phyloP scores from a whole-genome alignment of 2,797 vertebrate species.

The Nasua narica region DNA sequence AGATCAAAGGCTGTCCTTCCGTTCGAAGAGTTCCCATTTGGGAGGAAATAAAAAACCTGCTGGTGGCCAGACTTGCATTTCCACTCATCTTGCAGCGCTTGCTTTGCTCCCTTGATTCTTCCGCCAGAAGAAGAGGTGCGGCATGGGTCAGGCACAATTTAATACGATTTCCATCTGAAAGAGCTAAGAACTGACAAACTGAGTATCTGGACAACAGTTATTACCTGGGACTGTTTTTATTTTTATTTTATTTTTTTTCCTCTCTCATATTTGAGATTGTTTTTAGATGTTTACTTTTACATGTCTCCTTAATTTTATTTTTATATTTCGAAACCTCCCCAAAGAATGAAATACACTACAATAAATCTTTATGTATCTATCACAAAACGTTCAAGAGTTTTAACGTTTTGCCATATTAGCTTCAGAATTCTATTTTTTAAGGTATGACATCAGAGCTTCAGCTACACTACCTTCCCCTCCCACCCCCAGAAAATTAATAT shows the following conservation, averaged over 20 bases:
- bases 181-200: background rate
- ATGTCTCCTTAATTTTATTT: background rate
- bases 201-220: background rate
- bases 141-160: background rate
- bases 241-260: constrained; percentile 2
- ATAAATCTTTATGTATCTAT: background rate
- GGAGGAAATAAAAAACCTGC: constrained; percentile 37
- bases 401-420: background rate
- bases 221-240: background rate
- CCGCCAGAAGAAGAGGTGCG: background rate
- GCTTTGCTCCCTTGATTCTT: background rate
- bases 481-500: background rate
- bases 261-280: too few species aligned
- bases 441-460: background rate
- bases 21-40: background rate
- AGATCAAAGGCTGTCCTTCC: constrained; percentile 39
- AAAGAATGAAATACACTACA: background rate
- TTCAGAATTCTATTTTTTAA: background rate
- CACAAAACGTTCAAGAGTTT: background rate
- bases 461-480: background rate
- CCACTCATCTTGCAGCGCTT: background rate
- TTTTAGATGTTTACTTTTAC: background rate
- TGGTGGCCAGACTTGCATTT: background rate
- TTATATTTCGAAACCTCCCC: background rate
- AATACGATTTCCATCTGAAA: background rate